Percentiles rank a stretch among this genome's conserved stretches.
Conservation (phyloP, 2,113 vertebrate genomes). For the Passer domesticus region DNA sequence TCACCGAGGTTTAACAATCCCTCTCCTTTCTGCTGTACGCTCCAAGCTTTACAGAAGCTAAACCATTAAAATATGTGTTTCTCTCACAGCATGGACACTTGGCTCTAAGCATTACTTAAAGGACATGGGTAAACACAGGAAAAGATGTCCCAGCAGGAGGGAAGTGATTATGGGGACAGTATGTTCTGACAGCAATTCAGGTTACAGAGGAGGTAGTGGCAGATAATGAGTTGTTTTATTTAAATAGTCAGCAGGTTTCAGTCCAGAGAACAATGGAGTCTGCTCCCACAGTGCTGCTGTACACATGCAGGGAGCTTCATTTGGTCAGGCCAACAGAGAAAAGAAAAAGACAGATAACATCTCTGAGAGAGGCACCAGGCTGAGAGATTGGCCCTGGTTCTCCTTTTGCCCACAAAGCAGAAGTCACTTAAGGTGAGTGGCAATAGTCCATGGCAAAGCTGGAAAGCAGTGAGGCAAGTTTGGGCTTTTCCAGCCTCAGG, state of each 20-base stretch:
- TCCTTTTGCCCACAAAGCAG: background rate
- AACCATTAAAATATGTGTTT: slow-evolving; percentile 39
- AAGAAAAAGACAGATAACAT: background rate
- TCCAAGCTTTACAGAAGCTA: background rate
- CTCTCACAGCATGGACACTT: slow-evolving; percentile 37
- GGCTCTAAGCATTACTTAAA: slow-evolving; percentile 32
- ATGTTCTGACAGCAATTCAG: slow-evolving; percentile 43
- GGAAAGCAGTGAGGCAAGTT: background rate
- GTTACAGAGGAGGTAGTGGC: background rate
- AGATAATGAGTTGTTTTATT: slow-evolving; percentile 47
- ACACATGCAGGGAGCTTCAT: background rate
- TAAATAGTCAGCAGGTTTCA: slow-evolving; percentile 19
- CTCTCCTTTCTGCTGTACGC: background rate
- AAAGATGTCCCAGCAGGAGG: slow-evolving; percentile 41
- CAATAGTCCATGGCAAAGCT: background rate
- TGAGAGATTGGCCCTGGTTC: background rate
- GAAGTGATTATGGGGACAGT: slow-evolving; percentile 31
- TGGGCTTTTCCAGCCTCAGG: background rate
- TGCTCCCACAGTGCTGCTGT: background rate
- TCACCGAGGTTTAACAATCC: background rate
- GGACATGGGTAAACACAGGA: slow-evolving; percentile 47
- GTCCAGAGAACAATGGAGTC: background rate
- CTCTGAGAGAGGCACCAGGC: background rate
- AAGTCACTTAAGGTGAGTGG: background rate
- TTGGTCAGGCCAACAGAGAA: background rate